A percentile compares a stretch with the other conserved stretches of the same genome.
phyloP scores from a whole-genome alignment of 2,797 vertebrate species.

The Champsocephalus gunnari region DNA sequence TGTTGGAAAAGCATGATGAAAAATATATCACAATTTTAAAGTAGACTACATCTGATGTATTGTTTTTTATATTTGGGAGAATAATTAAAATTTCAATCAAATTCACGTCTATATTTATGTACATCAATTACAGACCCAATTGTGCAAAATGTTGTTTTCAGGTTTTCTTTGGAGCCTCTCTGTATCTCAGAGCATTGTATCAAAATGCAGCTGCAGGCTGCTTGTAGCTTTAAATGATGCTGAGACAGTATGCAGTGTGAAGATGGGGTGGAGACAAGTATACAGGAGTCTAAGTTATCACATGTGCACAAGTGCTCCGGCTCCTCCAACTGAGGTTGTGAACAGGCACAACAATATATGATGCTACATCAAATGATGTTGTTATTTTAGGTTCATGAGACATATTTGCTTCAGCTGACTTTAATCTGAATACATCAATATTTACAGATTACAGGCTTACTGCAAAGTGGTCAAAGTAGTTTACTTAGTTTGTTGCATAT shows the following conservation, averaged over 20 bases:
- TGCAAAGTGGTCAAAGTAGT: conserved; percentile 14
- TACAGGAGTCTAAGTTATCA: conserved; percentile 34
- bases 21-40: background rate
- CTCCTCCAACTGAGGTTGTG: background rate
- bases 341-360: background rate
- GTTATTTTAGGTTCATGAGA: conserved; percentile 5
- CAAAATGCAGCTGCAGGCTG: conserved; percentile 18
- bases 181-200: conserved; percentile 3
- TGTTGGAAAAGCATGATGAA: background rate
- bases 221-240: conserved; percentile 36
- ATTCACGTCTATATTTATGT: background rate
- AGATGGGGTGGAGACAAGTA: conserved; percentile 14
- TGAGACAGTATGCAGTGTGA: conserved; percentile 6
- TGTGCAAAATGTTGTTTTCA: background rate
- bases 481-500: conserved; percentile 9
- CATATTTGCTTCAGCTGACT: background rate
- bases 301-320: conserved; percentile 6
- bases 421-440: conserved; percentile 26
- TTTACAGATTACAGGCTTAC: conserved; percentile 25
- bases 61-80: background rate
- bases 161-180: conserved; percentile 6
- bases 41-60: too few relatives aligned
- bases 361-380: background rate
- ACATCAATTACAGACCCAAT: background rate
- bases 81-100: background rate